These are phyloP conservation scores for Marcusenius ussheri DNA, from an alignment of 2,113 vertebrate species.

Conservation along the genomic window DNA sequence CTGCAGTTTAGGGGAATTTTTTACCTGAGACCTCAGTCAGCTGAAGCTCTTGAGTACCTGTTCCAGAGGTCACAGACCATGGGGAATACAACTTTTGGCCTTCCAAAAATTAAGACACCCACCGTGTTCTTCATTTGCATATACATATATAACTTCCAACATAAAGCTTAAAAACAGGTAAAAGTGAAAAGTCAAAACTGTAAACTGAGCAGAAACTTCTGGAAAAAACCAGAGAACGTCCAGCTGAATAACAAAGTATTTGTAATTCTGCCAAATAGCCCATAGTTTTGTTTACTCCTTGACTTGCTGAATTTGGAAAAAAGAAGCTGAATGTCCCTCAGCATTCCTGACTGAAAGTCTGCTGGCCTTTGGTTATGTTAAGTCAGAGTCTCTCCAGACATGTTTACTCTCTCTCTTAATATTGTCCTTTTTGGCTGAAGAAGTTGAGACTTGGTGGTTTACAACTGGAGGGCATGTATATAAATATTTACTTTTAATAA, in stretches of 20 bases:
- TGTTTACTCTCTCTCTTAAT: background rate
- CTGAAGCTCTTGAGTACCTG: background rate
- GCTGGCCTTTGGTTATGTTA: background rate
- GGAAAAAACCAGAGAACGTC: background rate
- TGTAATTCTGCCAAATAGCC: background rate
- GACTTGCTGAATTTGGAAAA: background rate
- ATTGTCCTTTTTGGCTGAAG: background rate
- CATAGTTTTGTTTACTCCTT: background rate
- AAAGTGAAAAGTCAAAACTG: background rate
- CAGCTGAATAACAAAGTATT: background rate
- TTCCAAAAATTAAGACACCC: background rate
- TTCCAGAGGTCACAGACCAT: background rate
- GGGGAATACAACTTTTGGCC: background rate
- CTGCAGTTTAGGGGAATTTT: background rate
- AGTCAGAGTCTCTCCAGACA: background rate
- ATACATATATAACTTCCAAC: background rate
- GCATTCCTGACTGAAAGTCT: background rate
- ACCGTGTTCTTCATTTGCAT: background rate
- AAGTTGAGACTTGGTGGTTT: background rate
- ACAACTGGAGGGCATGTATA: background rate
- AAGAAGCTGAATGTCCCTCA: background rate
- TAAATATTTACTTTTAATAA: slow-evolving; percentile 9
- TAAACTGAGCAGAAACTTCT: background rate
- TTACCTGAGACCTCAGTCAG: background rate
- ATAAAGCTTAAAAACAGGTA: background rate